Percentiles rank a stretch among this genome's conserved stretches.
Evolutionary conservation across 1,140 invertebrate genomes (phyloP).

Genomic region (Delia radicum): DNA sequence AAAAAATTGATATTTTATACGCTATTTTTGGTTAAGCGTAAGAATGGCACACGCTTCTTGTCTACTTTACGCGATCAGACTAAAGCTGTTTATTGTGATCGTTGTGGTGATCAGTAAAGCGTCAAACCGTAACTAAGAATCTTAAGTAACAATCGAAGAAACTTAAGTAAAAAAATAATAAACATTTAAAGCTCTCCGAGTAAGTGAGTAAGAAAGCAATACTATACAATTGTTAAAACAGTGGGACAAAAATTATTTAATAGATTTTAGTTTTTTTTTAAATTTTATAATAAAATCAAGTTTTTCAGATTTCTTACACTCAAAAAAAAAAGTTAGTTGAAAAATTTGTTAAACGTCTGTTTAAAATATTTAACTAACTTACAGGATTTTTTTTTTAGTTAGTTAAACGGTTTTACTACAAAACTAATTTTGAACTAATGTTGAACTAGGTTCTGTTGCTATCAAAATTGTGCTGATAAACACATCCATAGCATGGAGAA

Average conservation of each 20-base stretch:
- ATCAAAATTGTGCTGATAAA: no score
- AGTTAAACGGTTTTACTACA: no score
- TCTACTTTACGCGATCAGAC: not conserved
- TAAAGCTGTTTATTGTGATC: not conserved
- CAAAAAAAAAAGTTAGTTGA: no score
- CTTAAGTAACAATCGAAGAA: constrained; percentile 16
- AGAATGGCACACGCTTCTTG: constrained; percentile 10
- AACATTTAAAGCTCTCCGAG: not conserved
- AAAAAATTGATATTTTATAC: not conserved
- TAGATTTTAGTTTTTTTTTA: no score
- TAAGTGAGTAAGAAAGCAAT: not conserved
- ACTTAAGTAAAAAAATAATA: constrained; percentile 8
- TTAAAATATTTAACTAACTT: no score
- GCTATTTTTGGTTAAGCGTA: not conserved
- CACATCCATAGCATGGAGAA: no score
- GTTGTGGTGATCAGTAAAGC: constrained; percentile 9
- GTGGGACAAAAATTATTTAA: not conserved
- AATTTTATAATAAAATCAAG: no score
- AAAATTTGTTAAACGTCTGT: no score
- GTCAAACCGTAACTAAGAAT: constrained; percentile 22
- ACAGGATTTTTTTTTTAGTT: no score
- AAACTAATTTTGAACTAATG: no score
- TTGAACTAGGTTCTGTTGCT: no score
- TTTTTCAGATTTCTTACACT: no score
- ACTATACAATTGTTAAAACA: not conserved